phyloP scores from a whole-genome alignment of 2,888 invertebrate genomes.

The Hemaris fuciformis region DNA sequence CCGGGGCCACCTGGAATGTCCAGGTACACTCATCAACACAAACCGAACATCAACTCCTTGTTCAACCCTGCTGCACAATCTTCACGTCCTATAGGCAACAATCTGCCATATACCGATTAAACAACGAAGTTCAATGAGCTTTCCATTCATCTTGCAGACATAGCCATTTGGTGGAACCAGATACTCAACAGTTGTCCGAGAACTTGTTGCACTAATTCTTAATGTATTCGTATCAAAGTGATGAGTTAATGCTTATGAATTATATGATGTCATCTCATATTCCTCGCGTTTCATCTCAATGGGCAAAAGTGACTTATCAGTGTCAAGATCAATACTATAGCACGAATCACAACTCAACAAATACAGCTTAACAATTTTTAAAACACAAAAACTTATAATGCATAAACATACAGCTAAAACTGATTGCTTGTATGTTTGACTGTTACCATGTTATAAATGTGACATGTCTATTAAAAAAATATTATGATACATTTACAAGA shows the following conservation, averaged over 20 bases:
- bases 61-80: constrained; percentile 6
- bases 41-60: background rate
- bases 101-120: background rate
- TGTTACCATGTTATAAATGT: too few relatives aligned
- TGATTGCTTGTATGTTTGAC: too few relatives aligned
- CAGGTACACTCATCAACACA: constrained; percentile 71
- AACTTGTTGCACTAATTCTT: constrained; percentile 74
- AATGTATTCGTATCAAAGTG: constrained; percentile 21
- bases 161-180: constrained; percentile 8
- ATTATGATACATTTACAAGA: too few relatives aligned
- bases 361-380: background rate
- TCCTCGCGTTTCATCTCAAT: background rate
- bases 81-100: background rate
- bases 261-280: background rate
- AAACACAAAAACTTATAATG: background rate
- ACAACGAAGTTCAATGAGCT: constrained; percentile 8
- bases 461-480: too few relatives aligned
- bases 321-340: background rate
- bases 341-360: background rate
- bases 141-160: background rate
- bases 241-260: background rate
- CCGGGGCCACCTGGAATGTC: constrained; percentile 93
- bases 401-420: too few relatives aligned
- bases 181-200: constrained; percentile 73
- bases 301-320: background rate